Base-by-base conservation (phyloP, 2,888 invertebrate genomes). In the Epinotia brunnichana region DNA sequence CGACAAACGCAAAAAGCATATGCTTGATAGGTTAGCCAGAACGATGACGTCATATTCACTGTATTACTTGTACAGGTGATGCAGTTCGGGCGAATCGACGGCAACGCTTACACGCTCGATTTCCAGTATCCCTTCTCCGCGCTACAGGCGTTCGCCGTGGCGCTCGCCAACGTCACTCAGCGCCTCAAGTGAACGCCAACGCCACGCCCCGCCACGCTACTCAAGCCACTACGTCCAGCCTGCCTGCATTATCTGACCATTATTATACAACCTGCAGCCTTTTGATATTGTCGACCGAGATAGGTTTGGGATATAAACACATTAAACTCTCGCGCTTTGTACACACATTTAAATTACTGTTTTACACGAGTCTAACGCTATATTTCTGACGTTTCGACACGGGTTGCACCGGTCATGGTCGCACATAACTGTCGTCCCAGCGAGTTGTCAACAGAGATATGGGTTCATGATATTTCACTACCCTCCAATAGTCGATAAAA, bases 71-170 rank as follows among this genome's bases (percentile, higher is more conserved):
- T 48, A 3, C 90, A 99, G 98, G 99, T 99, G 75, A 99, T 99
- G 98, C 99, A 99, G 92, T 99, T 99, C 91, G 99, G 99, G 13
- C 95, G 99, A 74, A 99, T 99, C 82, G 99, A 99, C 92, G 98
- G 98, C 81, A 99, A 99, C 89, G 99, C 99, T 59, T 99, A 99
- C 94, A 99, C 99, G 0, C 93, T 99, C 85, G 99, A 99, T 94
- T 99, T 99, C 93, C 99, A 99, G 90, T 98, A 99, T 91, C 99
- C 99, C 41, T 99, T 99, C 94, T 98, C 98, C 73, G 99, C 99
- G 78, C 95, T 99, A 76, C 99, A 99, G 93, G 99, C 99, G 73
- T 99, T 99, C 93, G 98, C 99, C 70, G 99, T 99, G 74, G 99
- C 99, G 76, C 95, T 99, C 84, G 98, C 98, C 77, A 98, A 98